Evolutionary conservation across 37 sponge, comb jelly and placozoan species (phyloP).

Genomic region (Mnemiopsis leidyi): DNA sequence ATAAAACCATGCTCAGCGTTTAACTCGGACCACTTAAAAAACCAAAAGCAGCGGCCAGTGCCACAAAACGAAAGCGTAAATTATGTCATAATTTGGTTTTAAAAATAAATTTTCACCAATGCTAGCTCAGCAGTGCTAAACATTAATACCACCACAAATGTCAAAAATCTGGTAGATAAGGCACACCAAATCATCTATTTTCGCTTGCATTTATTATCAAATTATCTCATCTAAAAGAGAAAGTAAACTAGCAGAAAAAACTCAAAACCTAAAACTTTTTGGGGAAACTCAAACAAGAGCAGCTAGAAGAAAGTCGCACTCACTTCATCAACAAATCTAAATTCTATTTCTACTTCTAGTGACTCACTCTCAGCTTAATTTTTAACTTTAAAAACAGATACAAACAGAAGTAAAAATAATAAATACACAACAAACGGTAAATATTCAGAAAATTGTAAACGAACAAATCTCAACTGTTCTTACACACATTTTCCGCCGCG

Average conservation of each 20-base stretch:
- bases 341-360: too few species aligned
- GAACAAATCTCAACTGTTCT: not conserved
- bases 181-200: too few species aligned
- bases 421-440: constrained; percentile 35
- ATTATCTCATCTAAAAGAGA: not conserved
- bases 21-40: not conserved
- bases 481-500: not conserved
- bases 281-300: not conserved
- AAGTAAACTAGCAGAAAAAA: not conserved
- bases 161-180: too few species aligned
- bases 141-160: too few species aligned
- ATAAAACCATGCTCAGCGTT: not conserved
- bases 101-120: too few species aligned
- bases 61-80: too few species aligned
- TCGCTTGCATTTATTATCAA: not conserved
- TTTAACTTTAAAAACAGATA: not conserved
- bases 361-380: too few species aligned
- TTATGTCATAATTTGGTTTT: too few species aligned
- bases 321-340: too few species aligned
- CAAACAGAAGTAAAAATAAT: constrained; percentile 61
- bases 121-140: too few species aligned
- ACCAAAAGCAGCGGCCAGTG: not conserved
- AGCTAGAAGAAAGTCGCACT: not conserved
- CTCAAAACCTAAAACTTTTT: not conserved
- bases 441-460: not conserved